A percentile compares a stretch with the other conserved stretches of the same genome.
Conservation (phyloP, 53 echinoderm and acorn worm species). For the Luidia sarsii region DNA sequence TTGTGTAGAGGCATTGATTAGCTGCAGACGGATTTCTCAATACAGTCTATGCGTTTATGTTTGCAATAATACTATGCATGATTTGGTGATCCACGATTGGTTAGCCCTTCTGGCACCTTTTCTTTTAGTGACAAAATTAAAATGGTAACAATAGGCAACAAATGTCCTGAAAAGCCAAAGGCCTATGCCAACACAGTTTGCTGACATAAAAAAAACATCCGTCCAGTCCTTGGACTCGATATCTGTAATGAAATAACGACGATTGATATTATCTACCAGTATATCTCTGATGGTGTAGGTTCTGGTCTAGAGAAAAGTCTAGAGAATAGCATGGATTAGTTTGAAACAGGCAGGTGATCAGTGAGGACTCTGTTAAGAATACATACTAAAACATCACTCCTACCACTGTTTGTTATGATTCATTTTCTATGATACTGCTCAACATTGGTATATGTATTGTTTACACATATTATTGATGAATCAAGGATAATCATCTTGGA, state of each 20-base stretch:
- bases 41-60: neutral
- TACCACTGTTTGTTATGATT: conserved; percentile 22
- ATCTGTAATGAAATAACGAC: neutral
- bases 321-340: neutral
- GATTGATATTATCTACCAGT: neutral
- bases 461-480: too few species aligned
- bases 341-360: conserved; percentile 14
- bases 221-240: neutral
- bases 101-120: too few species aligned
- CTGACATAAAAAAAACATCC: neutral
- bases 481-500: too few species aligned
- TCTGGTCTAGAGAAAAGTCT: neutral
- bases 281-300: neutral
- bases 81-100: neutral
- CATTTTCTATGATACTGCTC: too few species aligned
- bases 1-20: neutral
- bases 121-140: too few species aligned
- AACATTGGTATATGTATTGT: too few species aligned
- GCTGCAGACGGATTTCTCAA: neutral
- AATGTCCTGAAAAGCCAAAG: neutral
- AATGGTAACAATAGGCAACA: neutral
- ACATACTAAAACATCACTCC: neutral
- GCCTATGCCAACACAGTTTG: neutral
- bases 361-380: neutral
- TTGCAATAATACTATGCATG: neutral